phyloP scores from a whole-genome alignment of 2,888 invertebrate genomes.

The Heteromyza rotundicornis region DNA sequence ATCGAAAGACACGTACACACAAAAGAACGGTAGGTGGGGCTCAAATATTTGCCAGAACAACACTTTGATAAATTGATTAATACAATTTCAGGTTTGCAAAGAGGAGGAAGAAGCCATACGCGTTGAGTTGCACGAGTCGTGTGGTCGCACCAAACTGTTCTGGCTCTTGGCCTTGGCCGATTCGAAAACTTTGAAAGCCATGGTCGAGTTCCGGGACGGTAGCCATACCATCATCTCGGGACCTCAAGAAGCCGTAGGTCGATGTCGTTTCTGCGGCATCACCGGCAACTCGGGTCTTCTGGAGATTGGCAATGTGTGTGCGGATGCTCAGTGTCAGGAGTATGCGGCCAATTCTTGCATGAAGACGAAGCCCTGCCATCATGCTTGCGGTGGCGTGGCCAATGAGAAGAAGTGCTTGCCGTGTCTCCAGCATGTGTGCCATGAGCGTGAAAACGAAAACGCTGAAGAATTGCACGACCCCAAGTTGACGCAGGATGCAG shows the following conservation, averaged over 20 bases:
- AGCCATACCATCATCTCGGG: constrained; percentile 63
- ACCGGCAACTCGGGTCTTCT: constrained; percentile 82
- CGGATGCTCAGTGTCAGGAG: constrained; percentile 92
- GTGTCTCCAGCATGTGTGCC: constrained; percentile 87
- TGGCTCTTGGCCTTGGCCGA: constrained; percentile 95
- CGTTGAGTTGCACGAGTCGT: constrained; percentile 96
- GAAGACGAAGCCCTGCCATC: constrained; percentile 84
- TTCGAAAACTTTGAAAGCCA: constrained; percentile 87
- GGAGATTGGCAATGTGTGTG: constrained; percentile 92
- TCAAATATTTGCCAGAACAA: not conserved
- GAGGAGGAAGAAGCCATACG: constrained; percentile 96
- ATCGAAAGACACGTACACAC: constrained; percentile 83
- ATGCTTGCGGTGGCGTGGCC: constrained; percentile 92
- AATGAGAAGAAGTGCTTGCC: constrained; percentile 86
- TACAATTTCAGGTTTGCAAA: constrained; percentile 70
- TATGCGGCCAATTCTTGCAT: constrained; percentile 73
- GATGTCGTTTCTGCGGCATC: constrained; percentile 91
- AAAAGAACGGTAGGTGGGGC: constrained; percentile 67
- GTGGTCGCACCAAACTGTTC: constrained; percentile 93
- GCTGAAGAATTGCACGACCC: constrained; percentile 57
- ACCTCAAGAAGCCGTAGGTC: constrained; percentile 68
- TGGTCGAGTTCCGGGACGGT: constrained; percentile 89
- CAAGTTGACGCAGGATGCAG: constrained; percentile 89
- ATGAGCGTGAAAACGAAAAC: constrained; percentile 55
- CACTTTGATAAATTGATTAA: too few relatives aligned